A percentile compares a stretch with the other conserved stretches of the same genome.
Conservation (phyloP, 2,888 invertebrate genomes). For the Cyaniris semiargus region DNA sequence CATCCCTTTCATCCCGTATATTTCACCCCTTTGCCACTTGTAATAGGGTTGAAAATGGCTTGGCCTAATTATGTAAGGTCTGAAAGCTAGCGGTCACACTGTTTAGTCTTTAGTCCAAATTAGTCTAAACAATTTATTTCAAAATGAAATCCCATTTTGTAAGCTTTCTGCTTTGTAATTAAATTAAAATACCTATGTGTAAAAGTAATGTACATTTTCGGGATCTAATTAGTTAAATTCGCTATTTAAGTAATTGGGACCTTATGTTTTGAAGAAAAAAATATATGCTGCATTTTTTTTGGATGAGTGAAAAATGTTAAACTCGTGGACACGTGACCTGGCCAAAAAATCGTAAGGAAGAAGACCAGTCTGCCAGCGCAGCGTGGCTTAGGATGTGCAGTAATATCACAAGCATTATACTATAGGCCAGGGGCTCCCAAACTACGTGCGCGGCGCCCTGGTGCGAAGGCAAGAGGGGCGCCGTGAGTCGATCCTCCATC, state of each 20-base stretch:
- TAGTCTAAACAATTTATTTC: conserved; percentile 12
- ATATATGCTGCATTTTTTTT: too few relatives aligned
- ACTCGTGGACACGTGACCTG: too few relatives aligned
- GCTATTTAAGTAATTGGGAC: background rate
- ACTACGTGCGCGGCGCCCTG: too few relatives aligned
- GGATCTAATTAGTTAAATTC: background rate
- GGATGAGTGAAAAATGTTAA: too few relatives aligned
- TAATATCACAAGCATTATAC: too few relatives aligned
- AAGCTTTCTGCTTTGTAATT: conserved; percentile 1
- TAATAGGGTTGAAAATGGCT: background rate
- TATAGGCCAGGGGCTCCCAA: too few relatives aligned
- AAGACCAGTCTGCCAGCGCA: too few relatives aligned
- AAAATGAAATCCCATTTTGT: conserved; percentile 4
- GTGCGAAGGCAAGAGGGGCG: too few relatives aligned
- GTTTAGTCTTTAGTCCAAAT: conserved; percentile 2
- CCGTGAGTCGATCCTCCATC: too few relatives aligned
- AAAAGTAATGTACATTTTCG: background rate
- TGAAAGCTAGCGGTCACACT: background rate
- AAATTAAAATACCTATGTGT: background rate
- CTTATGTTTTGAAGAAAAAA: too few relatives aligned
- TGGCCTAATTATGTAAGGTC: background rate
- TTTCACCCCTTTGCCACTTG: background rate
- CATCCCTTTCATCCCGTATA: background rate
- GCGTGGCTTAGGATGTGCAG: too few relatives aligned
- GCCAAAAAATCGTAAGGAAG: too few relatives aligned